Conservation (phyloP, 64 coral and sea anemone genomes). For the Anthopleura sola region DNA sequence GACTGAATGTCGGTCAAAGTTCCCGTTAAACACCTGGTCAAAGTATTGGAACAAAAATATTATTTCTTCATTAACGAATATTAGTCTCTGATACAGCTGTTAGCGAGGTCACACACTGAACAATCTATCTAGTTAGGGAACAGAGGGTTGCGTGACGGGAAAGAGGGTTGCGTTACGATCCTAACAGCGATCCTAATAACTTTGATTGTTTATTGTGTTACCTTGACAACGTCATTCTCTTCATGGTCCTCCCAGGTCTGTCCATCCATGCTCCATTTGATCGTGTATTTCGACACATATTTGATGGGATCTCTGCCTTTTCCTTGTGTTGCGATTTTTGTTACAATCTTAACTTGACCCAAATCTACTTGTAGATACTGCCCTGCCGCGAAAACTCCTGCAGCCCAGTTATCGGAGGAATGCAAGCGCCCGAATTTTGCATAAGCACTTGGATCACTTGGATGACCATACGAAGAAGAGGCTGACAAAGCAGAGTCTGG, state of each 20-base stretch:
- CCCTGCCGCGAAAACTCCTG: not conserved
- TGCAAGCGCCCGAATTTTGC: not conserved
- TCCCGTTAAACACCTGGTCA: not conserved
- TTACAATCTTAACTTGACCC: not conserved
- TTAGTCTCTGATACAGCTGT: too few species aligned
- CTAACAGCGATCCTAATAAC: too few species aligned
- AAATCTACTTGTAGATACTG: slow-evolving; percentile 1
- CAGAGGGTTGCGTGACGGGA: too few species aligned
- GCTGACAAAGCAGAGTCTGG: not conserved
- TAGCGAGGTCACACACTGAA: too few species aligned
- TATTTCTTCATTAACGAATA: too few species aligned
- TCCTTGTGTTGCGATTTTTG: not conserved
- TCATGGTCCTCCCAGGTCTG: not conserved
- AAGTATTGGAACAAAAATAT: not conserved
- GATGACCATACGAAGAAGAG: not conserved
- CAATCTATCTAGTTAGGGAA: too few species aligned
- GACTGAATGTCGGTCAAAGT: not conserved
- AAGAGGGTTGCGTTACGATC: too few species aligned
- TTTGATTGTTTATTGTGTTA: not conserved
- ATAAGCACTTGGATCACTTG: not conserved
- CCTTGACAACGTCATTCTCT: slow-evolving; percentile 8
- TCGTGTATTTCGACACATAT: not conserved
- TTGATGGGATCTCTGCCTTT: not conserved
- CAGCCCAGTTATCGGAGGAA: not conserved
- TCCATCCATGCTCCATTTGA: not conserved